phyloP scores from a whole-genome alignment of 2,797 vertebrate genomes.

The Enteromius afrohamiltoni region DNA sequence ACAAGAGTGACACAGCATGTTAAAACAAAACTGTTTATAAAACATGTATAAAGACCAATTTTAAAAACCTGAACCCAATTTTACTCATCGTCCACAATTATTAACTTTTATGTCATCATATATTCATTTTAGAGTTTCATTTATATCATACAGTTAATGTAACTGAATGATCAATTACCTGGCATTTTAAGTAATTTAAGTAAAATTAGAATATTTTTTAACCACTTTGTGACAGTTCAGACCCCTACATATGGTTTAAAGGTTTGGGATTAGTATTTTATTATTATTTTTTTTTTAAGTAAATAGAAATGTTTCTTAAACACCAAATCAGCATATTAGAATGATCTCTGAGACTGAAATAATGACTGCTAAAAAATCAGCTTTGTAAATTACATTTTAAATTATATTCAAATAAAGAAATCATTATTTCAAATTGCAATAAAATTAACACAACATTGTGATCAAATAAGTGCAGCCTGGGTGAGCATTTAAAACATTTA shows the following conservation, averaged over 20 bases:
- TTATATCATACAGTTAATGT: not conserved
- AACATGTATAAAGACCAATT: not conserved
- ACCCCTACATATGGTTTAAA: not conserved
- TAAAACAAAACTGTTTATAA: not conserved
- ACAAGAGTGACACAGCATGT: not conserved
- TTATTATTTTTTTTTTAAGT: no score
- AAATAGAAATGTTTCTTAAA: not conserved
- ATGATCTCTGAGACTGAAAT: not conserved
- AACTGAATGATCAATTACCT: not conserved
- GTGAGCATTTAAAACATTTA: not conserved
- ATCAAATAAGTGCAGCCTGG: not conserved
- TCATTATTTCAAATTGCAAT: not conserved
- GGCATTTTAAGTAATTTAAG: not conserved
- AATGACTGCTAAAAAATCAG: not conserved
- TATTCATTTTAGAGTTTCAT: not conserved
- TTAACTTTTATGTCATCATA: not conserved
- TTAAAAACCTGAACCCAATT: not conserved
- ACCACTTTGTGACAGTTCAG: not conserved
- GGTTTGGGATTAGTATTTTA: not conserved
- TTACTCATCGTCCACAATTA: not conserved
- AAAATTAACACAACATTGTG: not conserved
- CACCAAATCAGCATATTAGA: not conserved
- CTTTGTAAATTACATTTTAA: not conserved
- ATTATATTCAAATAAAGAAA: not conserved
- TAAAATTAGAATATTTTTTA: not conserved